phyloP scores from a whole-genome alignment of 2,797 vertebrate species.

The Cynodonichthys magdalenae region DNA sequence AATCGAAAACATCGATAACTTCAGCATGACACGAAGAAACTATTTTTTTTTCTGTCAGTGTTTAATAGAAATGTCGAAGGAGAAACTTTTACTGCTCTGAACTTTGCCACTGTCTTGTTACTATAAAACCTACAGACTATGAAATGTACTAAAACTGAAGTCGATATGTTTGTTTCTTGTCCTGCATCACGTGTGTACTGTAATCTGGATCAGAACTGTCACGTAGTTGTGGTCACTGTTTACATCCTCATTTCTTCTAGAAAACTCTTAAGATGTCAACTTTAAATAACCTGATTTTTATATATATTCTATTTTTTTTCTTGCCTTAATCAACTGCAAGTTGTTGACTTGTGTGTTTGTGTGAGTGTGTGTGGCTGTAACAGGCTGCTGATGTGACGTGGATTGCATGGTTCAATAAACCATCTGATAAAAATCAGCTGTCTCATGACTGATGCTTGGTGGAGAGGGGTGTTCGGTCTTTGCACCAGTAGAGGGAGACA shows the following conservation, averaged over 20 bases:
- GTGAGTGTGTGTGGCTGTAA: conserved; percentile 68
- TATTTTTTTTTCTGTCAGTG: conserved; percentile 32
- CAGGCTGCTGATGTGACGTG: conserved; percentile 71
- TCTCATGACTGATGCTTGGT: conserved; percentile 4
- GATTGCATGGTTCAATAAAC: conserved; percentile 82
- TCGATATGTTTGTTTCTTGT: conserved; percentile 24
- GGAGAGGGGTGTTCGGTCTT: neutral
- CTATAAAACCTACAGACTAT: conserved; percentile 36
- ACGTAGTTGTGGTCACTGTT: conserved; percentile 66
- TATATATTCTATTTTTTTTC: conserved; percentile 49
- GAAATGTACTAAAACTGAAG: conserved; percentile 35
- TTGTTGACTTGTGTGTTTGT: conserved; percentile 67
- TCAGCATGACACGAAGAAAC: conserved; percentile 30
- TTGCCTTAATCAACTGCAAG: conserved; percentile 77
- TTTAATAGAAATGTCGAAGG: conserved; percentile 45
- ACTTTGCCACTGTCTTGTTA: conserved; percentile 47
- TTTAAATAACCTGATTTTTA: conserved; percentile 63
- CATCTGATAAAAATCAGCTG: conserved; percentile 42
- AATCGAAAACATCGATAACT: conserved; percentile 22
- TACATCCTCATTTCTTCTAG: conserved; percentile 60
- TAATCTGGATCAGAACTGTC: conserved; percentile 39
- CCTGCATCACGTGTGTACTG: conserved; percentile 40
- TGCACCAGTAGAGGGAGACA: conserved; percentile 64
- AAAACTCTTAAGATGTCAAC: conserved; percentile 66
- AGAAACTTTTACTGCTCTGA: conserved; percentile 22